phyloP scores from a whole-genome alignment of 2,888 invertebrate species.

The Fragum sueziense region DNA sequence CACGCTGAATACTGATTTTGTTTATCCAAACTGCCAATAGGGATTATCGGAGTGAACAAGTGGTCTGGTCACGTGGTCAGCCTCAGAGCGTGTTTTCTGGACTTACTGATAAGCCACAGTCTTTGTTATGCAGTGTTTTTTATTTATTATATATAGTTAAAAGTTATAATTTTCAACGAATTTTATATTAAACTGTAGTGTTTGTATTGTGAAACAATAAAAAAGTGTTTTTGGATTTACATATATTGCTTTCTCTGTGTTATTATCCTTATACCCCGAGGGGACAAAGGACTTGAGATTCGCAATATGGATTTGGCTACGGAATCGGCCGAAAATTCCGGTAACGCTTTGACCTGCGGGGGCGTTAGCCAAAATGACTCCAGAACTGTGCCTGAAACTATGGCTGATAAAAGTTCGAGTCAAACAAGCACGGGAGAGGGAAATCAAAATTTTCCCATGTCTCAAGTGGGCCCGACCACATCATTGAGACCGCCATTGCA shows the following conservation, averaged over 20 bases:
- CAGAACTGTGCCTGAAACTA: background rate
- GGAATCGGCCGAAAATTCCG: background rate
- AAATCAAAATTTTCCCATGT: background rate
- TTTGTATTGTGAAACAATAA: too few relatives aligned
- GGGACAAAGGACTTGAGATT: background rate
- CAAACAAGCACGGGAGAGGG: background rate
- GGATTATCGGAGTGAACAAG: constrained; percentile 11
- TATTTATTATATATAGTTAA: background rate
- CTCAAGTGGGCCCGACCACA: too few relatives aligned
- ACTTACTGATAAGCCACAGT: background rate
- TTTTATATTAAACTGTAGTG: background rate
- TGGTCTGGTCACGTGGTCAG: constrained; percentile 9
- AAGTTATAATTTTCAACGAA: background rate
- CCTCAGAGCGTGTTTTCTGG: constrained; percentile 9
- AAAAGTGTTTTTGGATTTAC: background rate
- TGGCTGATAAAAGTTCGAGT: background rate
- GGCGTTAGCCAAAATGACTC: background rate
- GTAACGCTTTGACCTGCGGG: background rate
- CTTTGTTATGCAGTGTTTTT: background rate
- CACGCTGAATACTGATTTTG: too few relatives aligned
- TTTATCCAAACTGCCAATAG: constrained; percentile 4
- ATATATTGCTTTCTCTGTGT: background rate
- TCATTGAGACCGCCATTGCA: background rate
- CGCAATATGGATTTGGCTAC: background rate
- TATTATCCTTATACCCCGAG: background rate